Conservation (phyloP, 2,888 invertebrate genomes). For the Zygogramma bicolorata region DNA sequence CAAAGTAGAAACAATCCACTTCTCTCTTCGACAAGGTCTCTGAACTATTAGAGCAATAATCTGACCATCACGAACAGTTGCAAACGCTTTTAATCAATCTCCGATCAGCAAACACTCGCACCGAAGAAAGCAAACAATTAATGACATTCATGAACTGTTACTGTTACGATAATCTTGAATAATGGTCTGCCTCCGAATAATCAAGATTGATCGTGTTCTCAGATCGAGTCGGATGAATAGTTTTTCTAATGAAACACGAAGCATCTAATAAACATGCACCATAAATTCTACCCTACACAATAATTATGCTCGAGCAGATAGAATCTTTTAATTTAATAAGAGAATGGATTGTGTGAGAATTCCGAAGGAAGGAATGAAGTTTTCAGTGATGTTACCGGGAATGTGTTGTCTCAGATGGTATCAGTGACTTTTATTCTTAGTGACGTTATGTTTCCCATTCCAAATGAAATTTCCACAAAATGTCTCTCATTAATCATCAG, state of each 20-base stretch:
- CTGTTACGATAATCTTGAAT: slow-evolving; percentile 10
- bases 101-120: neutral
- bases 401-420: neutral
- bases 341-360: slow-evolving; percentile 23
- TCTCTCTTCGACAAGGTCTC: neutral
- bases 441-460: too few species aligned
- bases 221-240: slow-evolving; percentile 14
- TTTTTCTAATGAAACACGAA: slow-evolving; percentile 30
- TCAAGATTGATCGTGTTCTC: slow-evolving; percentile 17
- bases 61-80: neutral
- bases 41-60: neutral
- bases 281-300: slow-evolving; percentile 29
- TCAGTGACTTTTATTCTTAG: neutral
- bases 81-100: neutral
- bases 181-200: slow-evolving; percentile 16
- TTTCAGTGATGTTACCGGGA: neutral
- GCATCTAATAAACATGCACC: slow-evolving; percentile 24
- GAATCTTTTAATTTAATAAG: slow-evolving; percentile 36
- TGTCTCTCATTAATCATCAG: too few species aligned
- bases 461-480: too few species aligned
- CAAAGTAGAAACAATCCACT: too few species aligned
- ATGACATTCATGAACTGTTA: slow-evolving; percentile 9
- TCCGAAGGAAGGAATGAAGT: neutral
- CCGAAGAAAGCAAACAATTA: slow-evolving; percentile 2
- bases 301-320: slow-evolving; percentile 31